Conservation (phyloP, 2,888 invertebrate genomes). For the Nomada ruficornis region DNA sequence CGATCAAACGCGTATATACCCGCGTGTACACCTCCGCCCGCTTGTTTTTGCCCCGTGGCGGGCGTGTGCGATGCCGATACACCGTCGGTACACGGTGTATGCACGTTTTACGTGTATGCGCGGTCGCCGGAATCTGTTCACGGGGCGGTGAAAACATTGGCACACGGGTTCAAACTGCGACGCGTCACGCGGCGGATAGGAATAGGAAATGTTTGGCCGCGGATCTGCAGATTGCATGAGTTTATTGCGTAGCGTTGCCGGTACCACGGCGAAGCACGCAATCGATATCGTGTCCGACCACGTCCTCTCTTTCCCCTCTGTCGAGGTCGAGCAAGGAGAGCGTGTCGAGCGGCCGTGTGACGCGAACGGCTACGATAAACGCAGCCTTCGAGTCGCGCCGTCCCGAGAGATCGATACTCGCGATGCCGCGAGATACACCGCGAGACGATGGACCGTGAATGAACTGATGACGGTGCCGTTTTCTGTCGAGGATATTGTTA, state of each 20-base stretch:
- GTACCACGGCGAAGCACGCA: slow-evolving; percentile 30
- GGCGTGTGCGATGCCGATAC: background rate
- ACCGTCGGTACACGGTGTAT: background rate
- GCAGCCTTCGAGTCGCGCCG: slow-evolving; percentile 28
- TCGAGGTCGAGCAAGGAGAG: slow-evolving; percentile 23
- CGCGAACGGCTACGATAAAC: slow-evolving; percentile 24
- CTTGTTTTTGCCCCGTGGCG: slow-evolving; percentile 6
- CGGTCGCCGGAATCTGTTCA: slow-evolving; percentile 11
- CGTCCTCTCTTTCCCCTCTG: slow-evolving; percentile 7
- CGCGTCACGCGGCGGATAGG: slow-evolving; percentile 39
- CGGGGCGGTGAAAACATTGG: slow-evolving; percentile 40
- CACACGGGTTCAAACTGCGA: slow-evolving; percentile 45
- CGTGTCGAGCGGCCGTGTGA: slow-evolving; percentile 25
- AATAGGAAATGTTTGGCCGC: slow-evolving; percentile 51
- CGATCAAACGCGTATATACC: slow-evolving; percentile 46
- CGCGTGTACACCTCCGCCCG: background rate
- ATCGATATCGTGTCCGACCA: slow-evolving; percentile 52
- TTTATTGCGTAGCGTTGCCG: slow-evolving; percentile 48
- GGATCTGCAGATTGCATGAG: slow-evolving; percentile 59
- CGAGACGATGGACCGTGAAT: slow-evolving; percentile 30
- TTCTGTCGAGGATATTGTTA: background rate
- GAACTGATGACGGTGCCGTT: background rate
- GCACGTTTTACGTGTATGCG: background rate
- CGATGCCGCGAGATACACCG: slow-evolving; percentile 15
- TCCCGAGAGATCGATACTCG: slow-evolving; percentile 25